phyloP scores from a whole-genome alignment of 1,140 invertebrate genomes.

The Dermatophagoides farinae region DNA sequence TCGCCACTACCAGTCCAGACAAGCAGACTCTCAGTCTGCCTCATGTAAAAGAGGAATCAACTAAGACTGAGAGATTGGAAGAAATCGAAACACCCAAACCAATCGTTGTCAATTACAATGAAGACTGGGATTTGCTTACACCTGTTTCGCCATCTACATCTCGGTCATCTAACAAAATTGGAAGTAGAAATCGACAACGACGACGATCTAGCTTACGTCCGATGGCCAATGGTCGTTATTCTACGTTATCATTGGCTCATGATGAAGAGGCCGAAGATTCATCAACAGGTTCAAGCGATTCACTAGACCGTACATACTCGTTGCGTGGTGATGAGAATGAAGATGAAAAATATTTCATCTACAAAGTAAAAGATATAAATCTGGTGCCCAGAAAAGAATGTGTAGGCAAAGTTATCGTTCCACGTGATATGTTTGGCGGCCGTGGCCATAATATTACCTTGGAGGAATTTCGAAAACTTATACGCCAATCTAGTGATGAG shows the following conservation, averaged over 20 bases:
- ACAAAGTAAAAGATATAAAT: slow-evolving; percentile 10
- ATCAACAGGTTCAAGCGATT: background rate
- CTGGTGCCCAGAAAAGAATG: slow-evolving; percentile 9
- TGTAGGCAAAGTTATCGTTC: slow-evolving; percentile 9
- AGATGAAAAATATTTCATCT: slow-evolving; percentile 14
- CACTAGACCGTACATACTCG: background rate
- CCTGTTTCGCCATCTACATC: too few relatives aligned
- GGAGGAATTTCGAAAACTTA: slow-evolving; percentile 10
- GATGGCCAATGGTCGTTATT: background rate
- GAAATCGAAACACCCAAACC: background rate
- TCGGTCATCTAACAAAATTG: too few relatives aligned
- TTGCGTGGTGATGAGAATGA: slow-evolving; percentile 1
- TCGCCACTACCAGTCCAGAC: too few relatives aligned
- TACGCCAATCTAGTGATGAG: slow-evolving; percentile 12
- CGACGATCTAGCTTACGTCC: background rate
- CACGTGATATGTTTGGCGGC: background rate
- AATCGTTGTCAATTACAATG: background rate
- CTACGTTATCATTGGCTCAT: background rate
- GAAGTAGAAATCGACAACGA: background rate
- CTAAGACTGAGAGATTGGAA: background rate
- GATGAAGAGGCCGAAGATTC: background rate
- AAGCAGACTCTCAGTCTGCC: too few relatives aligned
- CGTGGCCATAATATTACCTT: slow-evolving; percentile 3
- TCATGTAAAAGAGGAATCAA: too few relatives aligned
- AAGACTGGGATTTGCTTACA: background rate